phyloP scores from a whole-genome alignment of 2,888 invertebrate genomes.

The Tenodera sinensis region DNA sequence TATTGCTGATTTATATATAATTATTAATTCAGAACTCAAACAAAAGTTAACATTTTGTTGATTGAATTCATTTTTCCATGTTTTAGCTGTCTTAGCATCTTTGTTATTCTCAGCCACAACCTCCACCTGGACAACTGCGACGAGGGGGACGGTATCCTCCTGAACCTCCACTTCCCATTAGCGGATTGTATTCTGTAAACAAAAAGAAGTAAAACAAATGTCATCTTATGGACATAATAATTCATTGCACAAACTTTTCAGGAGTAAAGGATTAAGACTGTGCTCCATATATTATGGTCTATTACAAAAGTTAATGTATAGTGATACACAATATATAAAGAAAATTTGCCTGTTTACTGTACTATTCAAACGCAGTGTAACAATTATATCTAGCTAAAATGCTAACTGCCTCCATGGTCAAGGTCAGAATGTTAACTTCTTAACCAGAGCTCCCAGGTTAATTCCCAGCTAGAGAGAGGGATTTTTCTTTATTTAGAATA shows the following conservation, averaged over 20 bases:
- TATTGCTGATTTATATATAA: neutral
- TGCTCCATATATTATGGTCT: too few relatives aligned
- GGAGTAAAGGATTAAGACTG: too few relatives aligned
- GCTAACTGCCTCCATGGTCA: too few relatives aligned
- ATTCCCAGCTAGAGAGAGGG: too few relatives aligned
- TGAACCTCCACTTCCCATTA: conserved; percentile 18
- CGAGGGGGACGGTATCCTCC: conserved; percentile 11
- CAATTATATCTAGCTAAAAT: too few relatives aligned
- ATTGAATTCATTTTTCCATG: neutral
- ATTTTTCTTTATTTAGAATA: too few relatives aligned
- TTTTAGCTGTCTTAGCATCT: neutral
- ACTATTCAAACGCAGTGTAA: too few relatives aligned
- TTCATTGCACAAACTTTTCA: neutral
- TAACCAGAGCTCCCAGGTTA: too few relatives aligned
- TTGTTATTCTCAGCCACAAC: conserved; percentile 5
- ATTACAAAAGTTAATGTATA: too few relatives aligned
- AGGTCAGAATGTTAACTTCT: too few relatives aligned
- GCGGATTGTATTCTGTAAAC: conserved; percentile 12
- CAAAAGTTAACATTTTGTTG: neutral
- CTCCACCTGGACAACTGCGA: conserved; percentile 20
- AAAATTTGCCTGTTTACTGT: too few relatives aligned
- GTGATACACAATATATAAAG: too few relatives aligned
- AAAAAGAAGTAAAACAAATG: neutral
- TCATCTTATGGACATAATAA: neutral
- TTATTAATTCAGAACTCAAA: neutral